A percentile compares a stretch with the other conserved stretches of the same genome.
phyloP scores from a whole-genome alignment of 1,140 invertebrate species.

The Neodiprion lecontei region DNA sequence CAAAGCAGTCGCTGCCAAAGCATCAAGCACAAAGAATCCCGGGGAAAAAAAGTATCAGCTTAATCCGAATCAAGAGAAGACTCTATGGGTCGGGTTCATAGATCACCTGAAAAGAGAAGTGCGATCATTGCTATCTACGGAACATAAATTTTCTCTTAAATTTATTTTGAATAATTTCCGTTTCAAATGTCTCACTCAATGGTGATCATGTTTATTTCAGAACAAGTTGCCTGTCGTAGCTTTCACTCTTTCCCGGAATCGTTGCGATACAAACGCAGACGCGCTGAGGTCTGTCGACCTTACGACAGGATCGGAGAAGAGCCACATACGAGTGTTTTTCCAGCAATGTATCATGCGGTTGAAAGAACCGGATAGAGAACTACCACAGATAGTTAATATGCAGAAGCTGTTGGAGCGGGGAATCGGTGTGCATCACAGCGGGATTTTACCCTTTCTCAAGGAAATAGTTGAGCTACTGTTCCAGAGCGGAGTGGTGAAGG shows the following conservation, averaged over 20 bases:
- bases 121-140: background rate
- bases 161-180: background rate
- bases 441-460: conserved; percentile 95
- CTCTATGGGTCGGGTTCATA: conserved; percentile 85
- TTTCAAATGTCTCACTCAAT: background rate
- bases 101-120: conserved; percentile 77
- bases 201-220: conserved; percentile 22
- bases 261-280: conserved; percentile 75
- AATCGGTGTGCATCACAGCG: conserved; percentile 96
- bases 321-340: conserved; percentile 84
- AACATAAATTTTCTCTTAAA: background rate
- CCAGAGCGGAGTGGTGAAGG: conserved; percentile 88
- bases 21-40: conserved; percentile 13
- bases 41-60: conserved; percentile 32
- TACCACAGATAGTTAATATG: conserved; percentile 89
- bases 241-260: conserved; percentile 92
- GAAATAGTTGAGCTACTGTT: conserved; percentile 99
- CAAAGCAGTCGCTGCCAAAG: conserved; percentile 20
- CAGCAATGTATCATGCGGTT: conserved; percentile 81
- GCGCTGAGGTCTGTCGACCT: conserved; percentile 76
- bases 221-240: conserved; percentile 91
- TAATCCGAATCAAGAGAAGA: conserved; percentile 74
- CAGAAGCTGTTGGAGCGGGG: conserved; percentile 84
- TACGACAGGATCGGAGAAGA: conserved; percentile 84
- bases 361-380: conserved; percentile 82